Evolutionary conservation across 1,140 invertebrate species (phyloP), one percentile per base, ranked within the genome.

Genomic region (Matsumurasca onukii): DNA sequence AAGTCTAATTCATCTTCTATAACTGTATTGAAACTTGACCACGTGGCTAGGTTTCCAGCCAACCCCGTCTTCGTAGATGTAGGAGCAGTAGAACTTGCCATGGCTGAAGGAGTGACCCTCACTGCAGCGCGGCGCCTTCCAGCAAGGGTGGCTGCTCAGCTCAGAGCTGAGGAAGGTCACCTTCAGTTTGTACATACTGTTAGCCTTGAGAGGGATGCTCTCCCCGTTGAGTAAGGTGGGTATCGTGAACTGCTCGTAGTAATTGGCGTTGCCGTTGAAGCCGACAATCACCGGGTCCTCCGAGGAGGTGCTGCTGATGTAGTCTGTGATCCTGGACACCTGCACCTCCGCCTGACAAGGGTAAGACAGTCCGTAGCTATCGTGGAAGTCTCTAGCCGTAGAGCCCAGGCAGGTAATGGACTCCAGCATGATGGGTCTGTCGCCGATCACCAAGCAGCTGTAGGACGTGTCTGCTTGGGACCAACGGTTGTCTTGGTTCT

Each of bases 1-100:
- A n/a, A n/a, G n/a, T n/a, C n/a, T n/a, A n/a, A n/a, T n/a, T 59
- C 25, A 59, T 27, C 55, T 59, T 59, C 55, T 59, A 24, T 59
- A 59, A n/a, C 55, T 59, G 25, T 59, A 59, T 24, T 59, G 55
- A 59, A 59, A 59, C 25, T 59, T 59, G 3, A 59, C 25, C 2
- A 59, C 9, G n/a, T 59, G 55, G 30, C 55, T 59, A 9, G 55
- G 55, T 59, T 59, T 59, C 55, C 55, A 59, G 2, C 55, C 55
- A 5, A 59, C 25, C 5, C 55, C 55, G 13, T 59, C 55, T n/a
- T 59, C 55, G n/a, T 59, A 59, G 55, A 59, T 59, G 25, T 59
- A 59, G 3, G 55, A 59, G 25, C 55, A 59, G 25, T 59, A 59
- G n/a, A 59, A 59, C 55, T 59, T 59, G 2, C 55, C 55, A n/a